Conservation (phyloP, 2,113 vertebrate genomes). For the Theristicus caerulescens region DNA sequence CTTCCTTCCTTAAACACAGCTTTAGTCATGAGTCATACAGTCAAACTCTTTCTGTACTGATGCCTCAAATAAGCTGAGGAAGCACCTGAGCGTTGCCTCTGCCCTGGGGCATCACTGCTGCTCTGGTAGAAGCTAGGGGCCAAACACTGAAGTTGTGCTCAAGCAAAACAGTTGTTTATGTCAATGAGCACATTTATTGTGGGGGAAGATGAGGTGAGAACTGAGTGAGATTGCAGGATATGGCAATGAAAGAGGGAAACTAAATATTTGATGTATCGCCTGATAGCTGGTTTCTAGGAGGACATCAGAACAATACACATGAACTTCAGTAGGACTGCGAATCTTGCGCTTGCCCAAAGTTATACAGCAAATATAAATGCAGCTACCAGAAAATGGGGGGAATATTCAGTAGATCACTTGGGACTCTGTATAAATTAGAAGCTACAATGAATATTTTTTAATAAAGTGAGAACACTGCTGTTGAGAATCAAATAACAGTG, state of each 20-base stretch:
- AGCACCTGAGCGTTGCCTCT: background rate
- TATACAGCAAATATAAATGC: background rate
- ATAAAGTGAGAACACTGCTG: background rate
- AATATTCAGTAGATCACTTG: background rate
- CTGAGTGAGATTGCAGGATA: background rate
- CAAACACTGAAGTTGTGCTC: background rate
- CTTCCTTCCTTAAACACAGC: conserved; percentile 15
- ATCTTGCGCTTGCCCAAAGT: background rate
- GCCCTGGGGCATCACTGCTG: background rate
- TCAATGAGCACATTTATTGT: background rate
- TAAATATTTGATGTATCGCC: background rate
- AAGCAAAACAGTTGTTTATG: background rate
- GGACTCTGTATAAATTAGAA: background rate
- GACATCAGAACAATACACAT: background rate
- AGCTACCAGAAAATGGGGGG: background rate
- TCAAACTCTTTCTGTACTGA: background rate
- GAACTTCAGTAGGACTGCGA: background rate
- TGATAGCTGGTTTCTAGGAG: background rate
- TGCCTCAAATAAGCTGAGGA: background rate
- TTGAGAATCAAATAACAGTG: background rate
- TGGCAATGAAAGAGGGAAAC: background rate
- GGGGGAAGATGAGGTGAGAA: background rate
- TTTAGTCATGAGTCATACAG: background rate
- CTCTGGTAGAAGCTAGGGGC: background rate
- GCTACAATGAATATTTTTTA: background rate